Conservation (phyloP, 2,888 invertebrate genomes). For the Apamea monoglypha region DNA sequence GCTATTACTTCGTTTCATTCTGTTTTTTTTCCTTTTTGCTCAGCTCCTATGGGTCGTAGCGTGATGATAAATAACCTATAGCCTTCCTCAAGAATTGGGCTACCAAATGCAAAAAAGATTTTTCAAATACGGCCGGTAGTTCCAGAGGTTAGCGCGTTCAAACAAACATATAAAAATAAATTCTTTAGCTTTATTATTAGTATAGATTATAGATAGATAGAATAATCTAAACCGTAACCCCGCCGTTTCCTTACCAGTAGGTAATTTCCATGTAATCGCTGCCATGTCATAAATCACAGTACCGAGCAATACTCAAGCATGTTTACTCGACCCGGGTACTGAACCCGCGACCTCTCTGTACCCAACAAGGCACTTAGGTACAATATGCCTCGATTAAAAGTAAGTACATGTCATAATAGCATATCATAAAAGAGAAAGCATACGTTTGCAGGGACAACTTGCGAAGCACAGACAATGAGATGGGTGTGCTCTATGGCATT, state of each 20-base stretch:
- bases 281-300: conserved; percentile 64
- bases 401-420: conserved; percentile 68
- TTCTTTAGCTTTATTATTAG: not conserved
- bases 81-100: not conserved
- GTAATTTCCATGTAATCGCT: conserved; percentile 63
- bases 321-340: conserved; percentile 67
- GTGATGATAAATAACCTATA: not conserved
- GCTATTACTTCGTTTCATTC: not conserved
- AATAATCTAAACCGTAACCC: conserved; percentile 41
- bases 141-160: too few species aligned
- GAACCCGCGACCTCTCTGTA: conserved; percentile 65
- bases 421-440: conserved; percentile 70
- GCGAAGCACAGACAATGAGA: conserved; percentile 70
- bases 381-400: conserved; percentile 70
- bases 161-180: not conserved
- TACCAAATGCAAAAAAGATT: too few species aligned
- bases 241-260: conserved; percentile 43
- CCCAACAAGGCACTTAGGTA: conserved; percentile 69
- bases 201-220: not conserved
- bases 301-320: conserved; percentile 64
- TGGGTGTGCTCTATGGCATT: conserved; percentile 78
- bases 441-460: conserved; percentile 63
- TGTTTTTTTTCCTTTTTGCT: not conserved
- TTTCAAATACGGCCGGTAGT: too few species aligned
- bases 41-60: not conserved